Evolutionary conservation across 2,888 invertebrate species (phyloP), one percentile per base, ranked within the genome.

Genomic region (Chaetogeoica ovagalla): DNA sequence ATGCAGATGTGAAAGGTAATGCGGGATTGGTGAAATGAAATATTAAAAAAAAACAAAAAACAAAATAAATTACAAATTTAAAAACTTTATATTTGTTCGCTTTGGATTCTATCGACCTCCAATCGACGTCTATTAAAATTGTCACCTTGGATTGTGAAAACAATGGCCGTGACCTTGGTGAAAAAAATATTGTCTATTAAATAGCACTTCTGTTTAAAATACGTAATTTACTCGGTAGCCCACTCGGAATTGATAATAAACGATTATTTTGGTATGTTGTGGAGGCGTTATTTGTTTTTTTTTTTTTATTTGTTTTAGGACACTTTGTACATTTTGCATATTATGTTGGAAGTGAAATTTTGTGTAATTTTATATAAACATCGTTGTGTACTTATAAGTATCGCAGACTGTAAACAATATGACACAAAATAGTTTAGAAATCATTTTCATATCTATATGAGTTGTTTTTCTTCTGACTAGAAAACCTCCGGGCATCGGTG

Each of bases 351-450:
- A 63, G 63, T 74, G 55, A 74, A 74, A 65, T 74, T 37, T 21
- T 55, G 21, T 11, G 37, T 30, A 39, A 62, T 52, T 52, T 30
- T 30, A 30, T 30, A 30, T 30, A 7, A 8, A n/a, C 8, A 43
- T 7, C 43, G 2, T 43, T 43, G 9, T 43, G 9, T 43, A 43
- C 43, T 43, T 43, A 43, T 23, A 37, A 65, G 55, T 55, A 55
- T 55, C 37, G 55, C 55, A 21, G 11, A 39, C 65, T 55, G 4
- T 30, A 39, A 63, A 63, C 55, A 39, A 55, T 63, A 63, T 55
- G 17, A 15, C 39, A 66, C 57, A 57, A 75, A 66, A 43, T 66
- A 66, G 65, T 75, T 73, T 75, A 75, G 74, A 75, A 75, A 75
- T 43, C 23, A 57, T 74, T 74, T 57, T 65, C 13, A 21, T 30